phyloP scores from a whole-genome alignment of 2,113 vertebrate genomes.

The Sinosuthora webbiana region DNA sequence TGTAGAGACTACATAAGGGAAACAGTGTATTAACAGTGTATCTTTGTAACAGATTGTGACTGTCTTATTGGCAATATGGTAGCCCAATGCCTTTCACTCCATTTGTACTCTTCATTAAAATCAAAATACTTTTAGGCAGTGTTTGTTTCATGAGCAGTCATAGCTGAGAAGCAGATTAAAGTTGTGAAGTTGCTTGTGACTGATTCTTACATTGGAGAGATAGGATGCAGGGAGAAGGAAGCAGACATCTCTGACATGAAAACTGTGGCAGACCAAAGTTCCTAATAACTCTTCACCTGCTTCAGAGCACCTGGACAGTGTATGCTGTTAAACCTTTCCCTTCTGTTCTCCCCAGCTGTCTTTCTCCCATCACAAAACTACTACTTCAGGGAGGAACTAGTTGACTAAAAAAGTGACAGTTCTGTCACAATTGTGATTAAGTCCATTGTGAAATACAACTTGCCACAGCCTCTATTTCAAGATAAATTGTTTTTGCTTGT shows the following conservation, averaged over 20 bases:
- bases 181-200: not conserved
- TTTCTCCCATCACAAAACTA: not conserved
- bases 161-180: not conserved
- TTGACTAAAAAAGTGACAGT: not conserved
- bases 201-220: not conserved
- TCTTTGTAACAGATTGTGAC: not conserved
- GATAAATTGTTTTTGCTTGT: not conserved
- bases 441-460: not conserved
- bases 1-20: not conserved
- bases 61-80: fast-evolving
- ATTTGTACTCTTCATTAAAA: not conserved
- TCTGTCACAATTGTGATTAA: not conserved
- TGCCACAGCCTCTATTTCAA: not conserved
- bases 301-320: not conserved
- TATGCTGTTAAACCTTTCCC: not conserved
- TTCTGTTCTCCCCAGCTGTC: not conserved
- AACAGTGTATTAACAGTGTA: not conserved
- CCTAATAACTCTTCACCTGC: not conserved
- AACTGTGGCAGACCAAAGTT: not conserved
- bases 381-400: not conserved
- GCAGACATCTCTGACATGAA: not conserved
- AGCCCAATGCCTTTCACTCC: not conserved
- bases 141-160: not conserved
- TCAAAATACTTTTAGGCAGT: not conserved
- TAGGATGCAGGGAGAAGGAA: not conserved